A percentile compares a stretch with the other conserved stretches of the same genome.
These are phyloP conservation scores for Salpingus planirostris DNA, from an alignment of 2,888 invertebrate genomes.

Conservation along the genomic window DNA sequence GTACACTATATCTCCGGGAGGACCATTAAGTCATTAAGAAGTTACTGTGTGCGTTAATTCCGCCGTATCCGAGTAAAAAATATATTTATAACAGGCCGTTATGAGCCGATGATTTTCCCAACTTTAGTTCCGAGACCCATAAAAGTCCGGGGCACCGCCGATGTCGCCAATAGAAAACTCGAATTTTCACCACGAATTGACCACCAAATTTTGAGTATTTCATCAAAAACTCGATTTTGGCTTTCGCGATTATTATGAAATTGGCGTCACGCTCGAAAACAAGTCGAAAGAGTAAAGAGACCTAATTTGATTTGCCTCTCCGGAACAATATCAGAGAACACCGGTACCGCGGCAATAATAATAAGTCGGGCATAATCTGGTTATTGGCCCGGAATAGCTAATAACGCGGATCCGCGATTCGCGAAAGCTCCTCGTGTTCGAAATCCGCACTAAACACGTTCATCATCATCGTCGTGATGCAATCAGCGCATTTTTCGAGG, in stretches of 20 bases:
- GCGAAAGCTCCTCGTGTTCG: too few species aligned
- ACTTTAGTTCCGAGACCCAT: conserved; percentile 8
- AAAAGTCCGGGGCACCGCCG: neutral
- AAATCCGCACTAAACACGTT: too few species aligned
- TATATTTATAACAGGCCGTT: conserved; percentile 19
- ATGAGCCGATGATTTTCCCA: conserved; percentile 18
- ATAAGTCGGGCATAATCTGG: neutral
- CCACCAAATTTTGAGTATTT: too few species aligned
- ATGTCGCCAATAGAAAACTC: too few species aligned
- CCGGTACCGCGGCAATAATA: too few species aligned
- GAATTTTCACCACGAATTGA: too few species aligned
- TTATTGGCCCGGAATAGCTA: neutral
- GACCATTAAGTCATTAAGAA: conserved; percentile 23
- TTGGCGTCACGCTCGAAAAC: too few species aligned
- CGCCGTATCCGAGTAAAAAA: conserved; percentile 16
- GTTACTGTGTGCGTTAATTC: conserved; percentile 19
- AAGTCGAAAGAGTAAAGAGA: too few species aligned
- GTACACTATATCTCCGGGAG: conserved; percentile 9
- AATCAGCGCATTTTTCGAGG: too few species aligned
- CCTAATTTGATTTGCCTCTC: neutral
- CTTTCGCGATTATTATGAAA: neutral
- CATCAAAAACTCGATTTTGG: neutral
- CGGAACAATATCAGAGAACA: neutral
- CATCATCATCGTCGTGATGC: too few species aligned
- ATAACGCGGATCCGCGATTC: too few species aligned